A percentile compares a stretch with the other conserved stretches of the same genome.
phyloP scores from a whole-genome alignment of 2,113 vertebrate genomes.

The Zootoca vivipara region DNA sequence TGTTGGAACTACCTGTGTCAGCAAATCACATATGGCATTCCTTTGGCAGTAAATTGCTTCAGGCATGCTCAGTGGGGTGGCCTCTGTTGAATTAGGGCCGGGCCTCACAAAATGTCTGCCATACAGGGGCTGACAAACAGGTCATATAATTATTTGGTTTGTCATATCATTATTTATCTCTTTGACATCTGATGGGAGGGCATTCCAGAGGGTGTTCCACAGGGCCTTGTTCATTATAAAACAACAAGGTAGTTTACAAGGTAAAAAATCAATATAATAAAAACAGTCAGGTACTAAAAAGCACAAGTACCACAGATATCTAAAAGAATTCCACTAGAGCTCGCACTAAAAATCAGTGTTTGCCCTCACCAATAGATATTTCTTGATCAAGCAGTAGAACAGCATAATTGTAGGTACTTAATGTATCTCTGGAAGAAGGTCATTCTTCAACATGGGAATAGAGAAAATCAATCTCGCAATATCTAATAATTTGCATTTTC shows the following conservation, averaged over 20 bases:
- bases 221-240: too few species aligned
- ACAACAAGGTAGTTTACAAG: too few species aligned
- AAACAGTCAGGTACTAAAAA: too few species aligned
- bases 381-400: too few species aligned
- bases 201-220: not conserved
- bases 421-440: too few species aligned
- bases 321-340: too few species aligned
- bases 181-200: too few species aligned
- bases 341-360: too few species aligned
- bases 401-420: too few species aligned
- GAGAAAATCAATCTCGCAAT: not conserved
- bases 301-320: too few species aligned
- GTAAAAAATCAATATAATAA: too few species aligned
- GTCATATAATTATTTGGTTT: not conserved
- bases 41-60: not conserved
- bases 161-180: not conserved
- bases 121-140: not conserved
- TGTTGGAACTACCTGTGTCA: not conserved
- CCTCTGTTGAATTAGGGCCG: not conserved
- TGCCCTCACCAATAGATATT: too few species aligned
- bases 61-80: not conserved
- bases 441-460: not conserved
- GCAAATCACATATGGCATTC: not conserved
- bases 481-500: not conserved
- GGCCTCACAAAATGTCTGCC: not conserved